Base-by-base conservation (phyloP, 2,888 invertebrate genomes). In the Folsomia candida region DNA sequence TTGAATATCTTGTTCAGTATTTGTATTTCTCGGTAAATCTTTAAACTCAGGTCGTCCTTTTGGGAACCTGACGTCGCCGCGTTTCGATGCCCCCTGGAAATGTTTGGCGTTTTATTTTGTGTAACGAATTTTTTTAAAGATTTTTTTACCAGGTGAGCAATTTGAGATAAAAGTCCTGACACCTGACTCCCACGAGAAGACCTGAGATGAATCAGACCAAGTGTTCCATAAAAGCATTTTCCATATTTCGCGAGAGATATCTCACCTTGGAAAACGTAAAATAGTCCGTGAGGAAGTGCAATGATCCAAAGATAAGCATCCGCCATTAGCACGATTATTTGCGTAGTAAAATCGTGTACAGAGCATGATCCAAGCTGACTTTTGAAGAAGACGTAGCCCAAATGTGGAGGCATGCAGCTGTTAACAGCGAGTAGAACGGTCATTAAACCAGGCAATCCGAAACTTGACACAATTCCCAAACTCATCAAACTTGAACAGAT, bases 251-350 rank as follows among this genome's bases (percentile, higher is more conserved):
- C n/a, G n/a, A n/a, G n/a, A n/a, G n/a, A n/a, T n/a, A n/a, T n/a
- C n/a, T n/a, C n/a, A n/a, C n/a, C 54, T 54, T 54, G 54, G n/a
- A 54, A 54, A 6, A 54, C 54, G 54, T 54, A 54, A 20, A 54
- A 54, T 18, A 54, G 54, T 54, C 54, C 54, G 22, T 54, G 54
- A 54, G 54, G 54, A 4, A 54, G 20, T 4, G 54, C 54, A 54
- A 54, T 54, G 18, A 22, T n/a, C 54, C 54, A 54, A 18, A 54
- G 22, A 54, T 54, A 54, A 6, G 11, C 22, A 22, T 54, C 54
- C 54, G 54, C 54, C 6, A n/a, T n/a, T 20, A 54, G 54, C 4
- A 54, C 54, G 6, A 54, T 6, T 4, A 54, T 20, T 22, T 20
- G 18, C 6, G 22, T 20, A 6, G n/a, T 6, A 4, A 4, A 22